Base-by-base conservation (phyloP, 1,140 invertebrate species). In the Probaryconus sp. region DNA sequence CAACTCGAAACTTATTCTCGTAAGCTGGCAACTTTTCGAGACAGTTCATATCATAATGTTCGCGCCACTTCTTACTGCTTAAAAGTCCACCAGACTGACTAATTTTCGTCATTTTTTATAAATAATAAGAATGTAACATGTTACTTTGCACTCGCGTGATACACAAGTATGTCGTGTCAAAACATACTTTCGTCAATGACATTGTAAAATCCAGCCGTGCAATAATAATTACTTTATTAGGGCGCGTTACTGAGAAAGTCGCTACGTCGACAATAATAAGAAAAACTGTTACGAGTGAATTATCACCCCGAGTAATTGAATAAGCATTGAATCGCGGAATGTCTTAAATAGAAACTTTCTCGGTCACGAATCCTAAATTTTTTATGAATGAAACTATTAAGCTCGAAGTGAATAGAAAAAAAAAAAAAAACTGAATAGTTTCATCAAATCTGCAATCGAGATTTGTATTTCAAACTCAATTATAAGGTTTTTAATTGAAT, bases 211-310 rank as follows among this genome's bases (percentile, higher is more conserved):
- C n/a, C 13, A 17, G 13, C 14, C 30, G 9, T 13, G 21, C 14
- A 13, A 35, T 10, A 7, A 43, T 53, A 53, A 64, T 53, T 26
- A 45, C 37, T 64, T 53, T 64, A 37, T 64, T 35, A 64, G 31
- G 30, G 5, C 3, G 11, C 20, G 11, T 5, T n/a, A 1, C 10
- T 13, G 3, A 16, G 33, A 13, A 30, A 14, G 26, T 30, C 2
- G 6, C n/a, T 40, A 63, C 40, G 40, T 40, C 9, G 16, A 24
- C 14, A 0, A 2, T 0, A 45, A 26, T 9, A 2, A 16, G 26
- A 43, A 45, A 58, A 45, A 58, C 42, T 31, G 18, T 40, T 42
- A n/a, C 26, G 5, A 3, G 16, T 42, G 13, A 40, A 55, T 28
- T 42, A 35, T 35, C 10, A 14, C 17, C 18, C 3, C 3, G 10